These are phyloP conservation scores for Monopterus albus DNA, from an alignment of 2,113 vertebrate species.

Conservation along the genomic window DNA sequence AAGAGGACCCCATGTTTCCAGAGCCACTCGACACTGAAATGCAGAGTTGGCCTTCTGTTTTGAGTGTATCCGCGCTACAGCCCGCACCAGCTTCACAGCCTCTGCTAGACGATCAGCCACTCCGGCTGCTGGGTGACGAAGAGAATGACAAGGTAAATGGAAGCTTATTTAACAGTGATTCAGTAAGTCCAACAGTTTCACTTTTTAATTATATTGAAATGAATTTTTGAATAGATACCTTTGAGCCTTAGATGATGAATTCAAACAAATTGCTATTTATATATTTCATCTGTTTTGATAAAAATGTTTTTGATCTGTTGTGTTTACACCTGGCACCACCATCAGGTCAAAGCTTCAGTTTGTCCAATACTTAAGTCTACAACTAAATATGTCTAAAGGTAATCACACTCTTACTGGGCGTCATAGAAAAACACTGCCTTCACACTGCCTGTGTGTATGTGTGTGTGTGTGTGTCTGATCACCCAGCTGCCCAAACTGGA, in stretches of 20 bases:
- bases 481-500: not conserved
- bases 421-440: not conserved
- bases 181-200: not conserved
- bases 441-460: too few species aligned
- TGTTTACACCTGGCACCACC: too few species aligned
- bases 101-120: conserved; percentile 13
- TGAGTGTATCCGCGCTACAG: conserved; percentile 79
- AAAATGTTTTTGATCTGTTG: too few species aligned
- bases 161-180: not conserved
- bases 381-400: too few species aligned
- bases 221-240: too few species aligned
- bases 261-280: too few species aligned
- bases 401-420: too few species aligned
- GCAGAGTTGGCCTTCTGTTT: conserved; percentile 66
- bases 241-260: too few species aligned
- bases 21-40: conserved; percentile 54
- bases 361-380: too few species aligned
- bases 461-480: not conserved
- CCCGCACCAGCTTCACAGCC: conserved; percentile 70
- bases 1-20: conserved; percentile 56
- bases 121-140: conserved; percentile 12
- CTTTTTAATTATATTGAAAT: too few species aligned
- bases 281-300: too few species aligned
- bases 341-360: too few species aligned
- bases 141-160: conserved; percentile 35